These are phyloP conservation scores for Trissolcus japonicus DNA, from an alignment of 2,888 invertebrate species.

Conservation along the genomic window DNA sequence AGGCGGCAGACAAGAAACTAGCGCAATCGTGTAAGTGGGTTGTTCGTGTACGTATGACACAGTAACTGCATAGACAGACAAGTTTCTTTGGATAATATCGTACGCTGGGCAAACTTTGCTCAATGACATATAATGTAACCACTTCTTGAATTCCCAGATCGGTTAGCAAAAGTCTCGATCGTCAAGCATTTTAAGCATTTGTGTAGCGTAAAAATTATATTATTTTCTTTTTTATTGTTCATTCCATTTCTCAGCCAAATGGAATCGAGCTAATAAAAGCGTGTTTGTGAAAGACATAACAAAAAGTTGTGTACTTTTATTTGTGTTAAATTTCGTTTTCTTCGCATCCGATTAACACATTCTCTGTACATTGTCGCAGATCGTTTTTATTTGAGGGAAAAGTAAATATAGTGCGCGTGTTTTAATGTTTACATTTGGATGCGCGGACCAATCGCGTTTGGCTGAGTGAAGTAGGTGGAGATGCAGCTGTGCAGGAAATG, in stretches of 20 bases:
- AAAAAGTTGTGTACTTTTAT: no score
- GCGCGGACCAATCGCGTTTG: no score
- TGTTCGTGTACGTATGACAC: constrained; percentile 39
- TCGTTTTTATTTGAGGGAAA: no score
- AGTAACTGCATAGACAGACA: constrained; percentile 51
- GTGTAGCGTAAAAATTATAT: neutral
- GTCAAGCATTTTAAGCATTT: constrained; percentile 31
- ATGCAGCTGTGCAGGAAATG: no score
- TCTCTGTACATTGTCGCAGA: no score
- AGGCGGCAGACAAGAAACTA: constrained; percentile 49
- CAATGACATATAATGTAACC: constrained; percentile 42
- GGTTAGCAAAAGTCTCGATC: constrained; percentile 25
- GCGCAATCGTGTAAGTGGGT: constrained; percentile 48
- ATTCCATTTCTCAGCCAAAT: neutral
- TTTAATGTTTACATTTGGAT: no score
- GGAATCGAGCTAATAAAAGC: neutral
- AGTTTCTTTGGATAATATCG: constrained; percentile 56
- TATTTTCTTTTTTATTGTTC: neutral
- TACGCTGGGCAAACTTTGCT: constrained; percentile 49
- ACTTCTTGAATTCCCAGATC: constrained; percentile 34
- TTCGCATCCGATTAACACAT: no score
- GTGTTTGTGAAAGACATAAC: no score
- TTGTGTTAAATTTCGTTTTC: no score
- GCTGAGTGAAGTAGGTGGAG: no score
- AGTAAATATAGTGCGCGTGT: no score